Conservation (phyloP, 2,797 vertebrate species). For the Aldrovandia affinis region DNA sequence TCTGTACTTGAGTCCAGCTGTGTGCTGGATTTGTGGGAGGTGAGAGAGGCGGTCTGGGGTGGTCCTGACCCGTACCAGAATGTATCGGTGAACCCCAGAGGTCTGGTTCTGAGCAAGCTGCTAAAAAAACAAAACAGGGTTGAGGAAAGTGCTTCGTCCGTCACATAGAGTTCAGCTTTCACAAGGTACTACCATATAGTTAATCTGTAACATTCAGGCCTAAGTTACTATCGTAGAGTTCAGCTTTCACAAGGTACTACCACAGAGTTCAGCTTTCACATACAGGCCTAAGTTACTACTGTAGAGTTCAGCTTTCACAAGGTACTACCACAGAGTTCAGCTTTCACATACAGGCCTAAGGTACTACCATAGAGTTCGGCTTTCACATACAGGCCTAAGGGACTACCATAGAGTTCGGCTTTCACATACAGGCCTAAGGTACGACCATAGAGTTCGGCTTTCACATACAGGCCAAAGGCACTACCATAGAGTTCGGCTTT, state of each 20-base stretch:
- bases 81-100: slow-evolving; percentile 70
- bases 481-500: neutral
- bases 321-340: neutral
- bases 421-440: neutral
- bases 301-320: neutral
- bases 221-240: neutral
- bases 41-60: slow-evolving; percentile 44
- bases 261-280: neutral
- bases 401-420: neutral
- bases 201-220: neutral
- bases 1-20: slow-evolving; percentile 38
- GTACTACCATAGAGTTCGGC: neutral
- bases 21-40: slow-evolving; percentile 49
- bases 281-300: neutral
- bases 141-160: slow-evolving; percentile 39
- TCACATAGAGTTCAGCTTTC: neutral
- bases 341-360: neutral
- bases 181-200: slow-evolving; percentile 4
- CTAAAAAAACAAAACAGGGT: slow-evolving; percentile 57
- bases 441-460: neutral
- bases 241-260: neutral
- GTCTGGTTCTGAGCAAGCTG: slow-evolving; percentile 60
- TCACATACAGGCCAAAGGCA: neutral
- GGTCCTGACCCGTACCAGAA: slow-evolving; percentile 65
- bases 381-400: neutral